Base-by-base conservation (phyloP, 2,888 invertebrate genomes). In the Tridacna gigas region DNA sequence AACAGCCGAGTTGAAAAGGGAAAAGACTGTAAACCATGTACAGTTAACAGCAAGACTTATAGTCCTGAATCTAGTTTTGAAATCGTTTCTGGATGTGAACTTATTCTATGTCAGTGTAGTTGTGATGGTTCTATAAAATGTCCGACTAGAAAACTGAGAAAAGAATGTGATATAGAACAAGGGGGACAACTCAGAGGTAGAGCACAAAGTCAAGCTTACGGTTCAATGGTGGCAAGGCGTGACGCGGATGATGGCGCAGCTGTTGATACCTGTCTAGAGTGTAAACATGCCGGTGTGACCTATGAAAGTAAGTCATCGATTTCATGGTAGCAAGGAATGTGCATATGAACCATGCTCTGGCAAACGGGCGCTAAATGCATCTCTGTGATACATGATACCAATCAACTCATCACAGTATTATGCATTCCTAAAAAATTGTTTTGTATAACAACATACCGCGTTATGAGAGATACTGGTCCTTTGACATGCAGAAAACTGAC, bases 61-160 rank as follows among this genome's bases (percentile, higher is more conserved):
- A 1, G 28, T 2, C 65, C 77, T 1, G 22, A 66, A 26, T 65
- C 63, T 5, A 51, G 47, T 25, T 77, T 77, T 51, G 37, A 20
- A 25, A 56, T 37, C 22, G 22, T 4, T 51, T 65, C 26, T 22
- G 90, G 90, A 0, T 93, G 93, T 79, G 81, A 86, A n/a, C 86
- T 89, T 60, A 90, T 90, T 61, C 81, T 80, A 12, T 93, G 93
- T 77, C 82, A 81, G 3, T 92, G 91, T 77, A 71, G 86, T 18
- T 93, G 93, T 79, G 84, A 91, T 77, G 93, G 93, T 0, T 71
- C 83, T 0, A 87, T 84, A 18, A 79, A 80, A 18, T 93, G 93
- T 75, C 90, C 90, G 11, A 74, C 88, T 12, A 80, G 82, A 4
- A 79, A 67, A 37, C 80, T 51, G 7, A 61, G 77, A 11, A 74